These are phyloP conservation scores for Chaetogeoica ovagalla DNA, from an alignment of 2,888 invertebrate genomes.

Conservation along the genomic window DNA sequence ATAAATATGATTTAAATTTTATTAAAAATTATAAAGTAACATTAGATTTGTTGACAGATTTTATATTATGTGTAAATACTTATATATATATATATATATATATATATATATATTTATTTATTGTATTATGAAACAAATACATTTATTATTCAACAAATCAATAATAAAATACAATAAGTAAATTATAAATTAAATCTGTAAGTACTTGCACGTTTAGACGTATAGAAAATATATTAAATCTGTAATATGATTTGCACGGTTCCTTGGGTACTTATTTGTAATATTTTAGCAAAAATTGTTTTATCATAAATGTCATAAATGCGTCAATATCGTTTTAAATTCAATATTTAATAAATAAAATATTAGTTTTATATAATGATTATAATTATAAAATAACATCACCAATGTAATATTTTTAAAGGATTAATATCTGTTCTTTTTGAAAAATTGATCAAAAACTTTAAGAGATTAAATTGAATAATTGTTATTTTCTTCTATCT, in stretches of 20 bases:
- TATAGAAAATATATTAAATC: not conserved
- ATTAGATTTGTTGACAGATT: too few relatives aligned
- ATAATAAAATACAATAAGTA: not conserved
- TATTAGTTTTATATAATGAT: not conserved
- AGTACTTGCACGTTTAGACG: not conserved
- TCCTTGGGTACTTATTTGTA: not conserved
- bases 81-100: too few relatives aligned
- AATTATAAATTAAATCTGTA: not conserved
- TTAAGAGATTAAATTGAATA: slow-evolving; percentile 43
- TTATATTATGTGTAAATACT: too few relatives aligned
- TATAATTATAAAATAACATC: not conserved
- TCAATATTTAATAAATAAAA: slow-evolving; percentile 23
- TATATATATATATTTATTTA: too few relatives aligned
- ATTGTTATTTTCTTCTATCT: slow-evolving; percentile 43
- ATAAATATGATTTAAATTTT: too few relatives aligned
- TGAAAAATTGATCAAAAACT: slow-evolving; percentile 30
- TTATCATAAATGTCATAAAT: not conserved
- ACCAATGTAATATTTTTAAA: not conserved
- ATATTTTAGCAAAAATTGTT: not conserved
- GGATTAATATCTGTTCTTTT: not conserved
- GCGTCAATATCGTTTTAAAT: not conserved
- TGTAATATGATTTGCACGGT: not conserved
- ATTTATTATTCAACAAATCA: too few relatives aligned
- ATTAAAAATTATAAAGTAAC: too few relatives aligned
- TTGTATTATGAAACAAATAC: too few relatives aligned